Percentiles rank a stretch among this genome's conserved stretches.
These are phyloP conservation scores for Helicoverpa armigera DNA, from an alignment of 1,140 invertebrate species.

Conservation along the genomic window DNA sequence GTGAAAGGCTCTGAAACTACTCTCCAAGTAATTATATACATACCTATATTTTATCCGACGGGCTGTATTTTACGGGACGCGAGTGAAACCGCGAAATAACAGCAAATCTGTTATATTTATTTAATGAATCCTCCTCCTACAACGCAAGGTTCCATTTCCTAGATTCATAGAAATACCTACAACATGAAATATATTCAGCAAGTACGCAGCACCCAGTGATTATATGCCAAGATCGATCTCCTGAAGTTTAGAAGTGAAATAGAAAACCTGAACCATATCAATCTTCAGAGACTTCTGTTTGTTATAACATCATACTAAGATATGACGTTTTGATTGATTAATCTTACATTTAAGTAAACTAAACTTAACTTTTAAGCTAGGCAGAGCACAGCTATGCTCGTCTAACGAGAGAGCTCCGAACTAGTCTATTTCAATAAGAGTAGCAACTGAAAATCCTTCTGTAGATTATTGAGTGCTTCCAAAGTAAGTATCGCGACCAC, in stretches of 20 bases:
- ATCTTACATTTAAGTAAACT: not conserved
- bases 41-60: too few relatives aligned
- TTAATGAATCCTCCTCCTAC: too few relatives aligned
- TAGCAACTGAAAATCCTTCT: not conserved
- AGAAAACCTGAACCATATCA: not conserved
- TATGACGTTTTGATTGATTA: not conserved
- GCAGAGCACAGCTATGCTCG: too few relatives aligned
- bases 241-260: not conserved
- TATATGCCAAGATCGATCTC: not conserved
- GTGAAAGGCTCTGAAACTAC: too few relatives aligned
- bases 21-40: too few relatives aligned
- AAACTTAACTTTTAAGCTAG: not conserved
- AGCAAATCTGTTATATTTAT: too few relatives aligned
- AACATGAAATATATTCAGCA: not conserved
- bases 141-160: too few relatives aligned
- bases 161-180: too few relatives aligned
- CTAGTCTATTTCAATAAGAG: not conserved
- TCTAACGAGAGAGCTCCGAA: too few relatives aligned
- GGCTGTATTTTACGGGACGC: too few relatives aligned
- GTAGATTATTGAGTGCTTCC: not conserved
- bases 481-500: not conserved
- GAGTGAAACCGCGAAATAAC: too few relatives aligned
- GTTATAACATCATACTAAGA: not conserved
- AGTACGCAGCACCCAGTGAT: not conserved
- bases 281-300: not conserved